A percentile compares a stretch with the other conserved stretches of the same genome.
These are phyloP conservation scores for Drosophila pallidifrons DNA, from an alignment of 1,140 invertebrate species.

Conservation along the genomic window DNA sequence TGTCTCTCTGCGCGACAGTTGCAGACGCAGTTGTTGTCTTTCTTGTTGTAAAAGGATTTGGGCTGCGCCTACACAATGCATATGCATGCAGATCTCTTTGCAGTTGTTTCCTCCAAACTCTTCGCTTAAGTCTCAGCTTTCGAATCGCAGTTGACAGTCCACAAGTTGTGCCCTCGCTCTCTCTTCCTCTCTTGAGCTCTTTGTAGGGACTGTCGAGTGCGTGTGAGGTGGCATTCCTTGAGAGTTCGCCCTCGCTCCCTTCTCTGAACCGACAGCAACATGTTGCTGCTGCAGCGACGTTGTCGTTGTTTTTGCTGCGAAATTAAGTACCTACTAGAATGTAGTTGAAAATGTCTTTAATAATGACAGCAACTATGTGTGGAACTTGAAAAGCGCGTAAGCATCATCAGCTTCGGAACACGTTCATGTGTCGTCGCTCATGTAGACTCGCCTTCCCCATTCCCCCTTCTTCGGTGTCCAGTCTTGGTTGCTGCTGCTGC, in stretches of 20 bases:
- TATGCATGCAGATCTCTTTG: constrained; percentile 29
- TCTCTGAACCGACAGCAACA: background rate
- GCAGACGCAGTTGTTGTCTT: constrained; percentile 12
- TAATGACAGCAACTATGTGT: constrained; percentile 84
- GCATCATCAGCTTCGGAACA: constrained; percentile 73
- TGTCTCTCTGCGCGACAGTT: constrained; percentile 32
- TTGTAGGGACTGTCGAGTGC: constrained; percentile 16
- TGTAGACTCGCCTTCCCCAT: constrained; percentile 16
- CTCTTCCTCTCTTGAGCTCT: background rate
- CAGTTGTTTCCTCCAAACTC: background rate
- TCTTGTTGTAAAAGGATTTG: constrained; percentile 67
- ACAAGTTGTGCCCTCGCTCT: background rate
- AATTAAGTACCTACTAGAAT: constrained; percentile 84
- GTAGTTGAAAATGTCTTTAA: constrained; percentile 84
- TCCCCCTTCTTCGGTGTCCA: background rate
- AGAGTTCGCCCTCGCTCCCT: constrained; percentile 4
- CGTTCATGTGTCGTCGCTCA: constrained; percentile 61
- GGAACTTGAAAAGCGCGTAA: constrained; percentile 84
- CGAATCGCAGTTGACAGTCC: constrained; percentile 27
- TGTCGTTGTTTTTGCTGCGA: constrained; percentile 42
- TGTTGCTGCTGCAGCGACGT: constrained; percentile 2
- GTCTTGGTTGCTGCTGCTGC: constrained; percentile 14
- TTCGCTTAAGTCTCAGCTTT: background rate
- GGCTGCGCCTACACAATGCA: constrained; percentile 45
- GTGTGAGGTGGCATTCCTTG: constrained; percentile 53